Base-by-base conservation (phyloP, 1,140 invertebrate genomes). In the Aphis craccivora region DNA sequence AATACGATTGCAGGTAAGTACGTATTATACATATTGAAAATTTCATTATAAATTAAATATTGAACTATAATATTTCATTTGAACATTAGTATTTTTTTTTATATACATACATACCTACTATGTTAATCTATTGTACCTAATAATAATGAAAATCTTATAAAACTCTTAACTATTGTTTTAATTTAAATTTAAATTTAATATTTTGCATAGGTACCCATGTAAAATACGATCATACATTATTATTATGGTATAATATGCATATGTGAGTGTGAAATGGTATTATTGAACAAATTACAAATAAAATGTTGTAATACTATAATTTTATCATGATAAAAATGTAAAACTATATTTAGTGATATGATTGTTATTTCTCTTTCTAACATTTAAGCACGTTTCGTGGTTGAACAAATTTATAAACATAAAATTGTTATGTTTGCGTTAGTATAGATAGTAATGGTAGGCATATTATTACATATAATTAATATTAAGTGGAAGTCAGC, bases 371-470 rank as follows among this genome's bases (percentile, higher is more conserved):
- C 8, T 43, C 23, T 14, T 84, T 86, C 22, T 84, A 23, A 43
- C 37, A 40, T 84, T 43, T 25, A 45, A 86, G 43, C 40, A 43
- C 84, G 84, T 86, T 45, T 86, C n/a, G 4, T 76, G 14, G 60
- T 76, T 25, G 37, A 86, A 86, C 40, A 23, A 43, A 86, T 86
- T 43, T 86, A 86, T 45, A 86, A 76, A 76, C 60, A 76, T n/a
- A n/a, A 76, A n/a, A n/a, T 6, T 67, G 30, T 67, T n/a, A n/a
- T n/a, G 14, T 30, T 67, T 18, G 25, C 30, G 1, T 67, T 67
- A 18, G 9, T 60, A 55, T 55, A n/a, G 60, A 11, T 76, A 76
- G n/a, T n/a, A 76, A 14, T n/a, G 30, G 14, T n/a, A n/a, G 60
- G 30, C 18, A 60, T 30, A 60, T 60, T 60, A 3, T 60, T 30